phyloP scores from a whole-genome alignment of 2,888 invertebrate species.

The Pachymerium ferrugineum region DNA sequence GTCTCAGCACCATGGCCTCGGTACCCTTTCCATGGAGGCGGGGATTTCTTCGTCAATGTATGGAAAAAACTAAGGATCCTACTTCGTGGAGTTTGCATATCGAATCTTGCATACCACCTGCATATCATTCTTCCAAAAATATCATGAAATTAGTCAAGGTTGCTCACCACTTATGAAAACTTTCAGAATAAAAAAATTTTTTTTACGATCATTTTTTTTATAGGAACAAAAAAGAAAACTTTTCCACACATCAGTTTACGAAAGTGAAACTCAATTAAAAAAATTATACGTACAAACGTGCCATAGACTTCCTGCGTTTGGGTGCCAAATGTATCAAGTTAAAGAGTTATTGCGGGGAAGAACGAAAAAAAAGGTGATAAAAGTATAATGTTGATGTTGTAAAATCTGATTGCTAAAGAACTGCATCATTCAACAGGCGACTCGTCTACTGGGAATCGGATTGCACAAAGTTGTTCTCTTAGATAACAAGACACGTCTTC shows the following conservation, averaged over 20 bases:
- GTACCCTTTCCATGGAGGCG: background rate
- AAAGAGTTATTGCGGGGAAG: conserved; percentile 58
- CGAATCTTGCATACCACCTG: conserved; percentile 56
- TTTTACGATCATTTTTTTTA: conserved; percentile 35
- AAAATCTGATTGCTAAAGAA: no score
- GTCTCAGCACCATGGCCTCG: background rate
- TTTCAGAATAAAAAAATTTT: background rate
- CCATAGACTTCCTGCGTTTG: conserved; percentile 57
- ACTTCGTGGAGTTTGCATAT: conserved; percentile 50
- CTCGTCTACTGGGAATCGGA: conserved; percentile 56
- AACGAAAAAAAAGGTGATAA: conserved; percentile 56
- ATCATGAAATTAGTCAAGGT: conserved; percentile 58
- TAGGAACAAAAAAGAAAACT: conserved; percentile 60
- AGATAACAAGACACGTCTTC: conserved; percentile 56
- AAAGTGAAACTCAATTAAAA: conserved; percentile 58
- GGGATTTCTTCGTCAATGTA: conserved; percentile 33
- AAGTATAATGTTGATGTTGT: no score
- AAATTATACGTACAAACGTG: conserved; percentile 60
- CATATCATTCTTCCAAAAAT: conserved; percentile 54
- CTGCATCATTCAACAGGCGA: conserved; percentile 47
- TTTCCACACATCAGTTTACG: conserved; percentile 59
- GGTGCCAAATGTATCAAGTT: conserved; percentile 58
- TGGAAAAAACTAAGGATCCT: conserved; percentile 43
- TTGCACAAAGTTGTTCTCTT: conserved; percentile 56
- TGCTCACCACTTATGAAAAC: conserved; percentile 37